Percentiles rank a stretch among this genome's conserved stretches.
Evolutionary conservation across 1,140 invertebrate species (phyloP).

Genomic region (Drosophila repletoides): DNA sequence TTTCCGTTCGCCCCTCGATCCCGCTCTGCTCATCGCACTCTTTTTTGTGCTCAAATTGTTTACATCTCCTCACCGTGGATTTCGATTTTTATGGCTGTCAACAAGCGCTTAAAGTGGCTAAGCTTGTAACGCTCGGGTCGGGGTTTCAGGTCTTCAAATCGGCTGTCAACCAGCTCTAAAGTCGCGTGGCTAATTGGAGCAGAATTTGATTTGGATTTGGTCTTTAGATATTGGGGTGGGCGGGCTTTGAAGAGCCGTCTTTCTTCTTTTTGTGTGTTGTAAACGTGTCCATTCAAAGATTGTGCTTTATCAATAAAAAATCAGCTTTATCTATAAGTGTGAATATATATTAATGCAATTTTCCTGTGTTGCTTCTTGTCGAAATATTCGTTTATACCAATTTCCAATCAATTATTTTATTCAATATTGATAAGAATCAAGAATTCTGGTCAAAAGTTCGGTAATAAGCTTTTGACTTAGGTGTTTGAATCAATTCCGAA

Average conservation of each 20-base stretch:
- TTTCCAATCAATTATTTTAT: background rate
- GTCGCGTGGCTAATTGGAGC: constrained; percentile 41
- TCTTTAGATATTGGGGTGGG: too few species aligned
- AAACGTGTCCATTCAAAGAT: background rate
- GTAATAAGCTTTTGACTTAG: too few species aligned
- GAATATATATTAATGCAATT: too few species aligned
- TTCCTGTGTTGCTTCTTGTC: too few species aligned
- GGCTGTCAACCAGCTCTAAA: constrained; percentile 34
- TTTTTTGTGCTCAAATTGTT: constrained; percentile 20
- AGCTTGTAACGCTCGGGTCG: constrained; percentile 26
- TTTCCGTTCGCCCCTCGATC: background rate
- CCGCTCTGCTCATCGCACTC: background rate
- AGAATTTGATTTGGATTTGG: constrained; percentile 10
- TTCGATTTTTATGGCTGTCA: constrained; percentile 47
- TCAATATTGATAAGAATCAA: background rate
- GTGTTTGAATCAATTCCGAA: too few species aligned
- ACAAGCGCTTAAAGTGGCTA: constrained; percentile 47
- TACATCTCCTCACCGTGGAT: constrained; percentile 13
- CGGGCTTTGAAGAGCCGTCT: constrained; percentile 10
- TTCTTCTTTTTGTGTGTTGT: background rate
- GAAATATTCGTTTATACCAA: too few species aligned
- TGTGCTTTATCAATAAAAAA: background rate
- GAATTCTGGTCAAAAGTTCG: too few species aligned
- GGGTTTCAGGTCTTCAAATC: constrained; percentile 8
- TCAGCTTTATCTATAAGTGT: too few species aligned